Evolutionary conservation across 64 coral and sea anemone species (phyloP).

Genomic region (Platygyra sinensis): DNA sequence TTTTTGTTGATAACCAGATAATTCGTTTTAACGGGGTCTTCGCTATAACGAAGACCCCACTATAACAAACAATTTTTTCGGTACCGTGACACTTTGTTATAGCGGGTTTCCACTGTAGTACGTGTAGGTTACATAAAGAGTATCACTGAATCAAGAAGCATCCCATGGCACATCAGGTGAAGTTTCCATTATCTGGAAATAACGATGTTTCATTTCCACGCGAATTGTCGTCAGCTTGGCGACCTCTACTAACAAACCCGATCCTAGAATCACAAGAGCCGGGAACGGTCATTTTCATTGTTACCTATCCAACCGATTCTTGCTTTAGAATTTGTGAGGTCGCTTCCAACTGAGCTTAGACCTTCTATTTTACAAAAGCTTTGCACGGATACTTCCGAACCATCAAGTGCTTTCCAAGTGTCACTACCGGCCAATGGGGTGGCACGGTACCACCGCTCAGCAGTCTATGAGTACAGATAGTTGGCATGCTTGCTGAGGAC

Average conservation of each 20-base stretch:
- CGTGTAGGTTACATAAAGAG: too few species aligned
- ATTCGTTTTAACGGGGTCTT: too few species aligned
- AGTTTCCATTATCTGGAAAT: not conserved
- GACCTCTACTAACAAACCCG: constrained; percentile 13
- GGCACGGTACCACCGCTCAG: not conserved
- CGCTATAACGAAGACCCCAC: too few species aligned
- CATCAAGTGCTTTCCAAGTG: constrained; percentile 25
- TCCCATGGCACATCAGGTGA: constrained; percentile 2
- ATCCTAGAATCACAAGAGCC: constrained; percentile 8
- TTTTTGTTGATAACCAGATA: too few species aligned
- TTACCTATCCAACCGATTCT: constrained; percentile 16
- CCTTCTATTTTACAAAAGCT: constrained; percentile 32
- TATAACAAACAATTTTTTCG: too few species aligned
- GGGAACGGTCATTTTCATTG: constrained; percentile 21
- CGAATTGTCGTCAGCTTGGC: not conserved
- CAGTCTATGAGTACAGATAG: constrained; percentile 13
- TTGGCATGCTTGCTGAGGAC: not conserved
- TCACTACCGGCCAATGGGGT: constrained; percentile 6
- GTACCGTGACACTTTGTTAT: too few species aligned
- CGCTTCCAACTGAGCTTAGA: not conserved
- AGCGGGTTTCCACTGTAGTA: too few species aligned
- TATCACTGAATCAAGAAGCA: constrained; percentile 14
- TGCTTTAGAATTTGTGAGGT: not conserved
- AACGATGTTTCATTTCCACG: not conserved
- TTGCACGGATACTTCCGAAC: not conserved